Base-by-base conservation (phyloP, 2,797 vertebrate species). In the Mormyrops attenuatus region DNA sequence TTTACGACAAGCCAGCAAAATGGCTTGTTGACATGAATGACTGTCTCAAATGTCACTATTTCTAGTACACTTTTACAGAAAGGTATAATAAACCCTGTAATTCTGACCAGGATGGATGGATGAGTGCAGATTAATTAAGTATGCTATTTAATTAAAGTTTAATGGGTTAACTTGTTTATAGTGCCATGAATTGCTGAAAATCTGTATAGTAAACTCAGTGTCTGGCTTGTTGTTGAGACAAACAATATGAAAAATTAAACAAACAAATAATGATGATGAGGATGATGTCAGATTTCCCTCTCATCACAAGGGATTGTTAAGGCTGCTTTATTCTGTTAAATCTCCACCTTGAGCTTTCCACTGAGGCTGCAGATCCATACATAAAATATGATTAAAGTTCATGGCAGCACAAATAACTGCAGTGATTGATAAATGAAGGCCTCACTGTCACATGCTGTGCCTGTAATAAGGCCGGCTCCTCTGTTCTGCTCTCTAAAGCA, bases 311-410 rank as follows among this genome's bases (percentile, higher is more conserved):
- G 30, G 5, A 87, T 47, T 80, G 30, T 80, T 60, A 55, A 44
- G 30, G 30, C 6, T 57, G 15, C 34, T 57, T 57, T 57, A 9
- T 53, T 34, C 34, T 87, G 60, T 87, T 41, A 53, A 34, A 60
- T 7, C 26, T 57, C 50, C 20, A 38, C 7, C 55, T 20, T 8
- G 17, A 57, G 22, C 20, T 87, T 60, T 87, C 34, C 86, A 57
- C 60, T 47, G n/a, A 66, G 38, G n/a, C 87, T 69, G 41, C 57
- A 7, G 87, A 88, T 73, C 34, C 69, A 73, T 73, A 69, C 87
- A 88, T 66, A 88, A 88, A 88, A 88, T 44, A 60, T 41, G 60
- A 88, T 88, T 88, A 69, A 88, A 69, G 60, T 88, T 66, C 60
- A 41, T 47, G 13, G 17, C 22, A 88, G 44, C 52, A 22, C 86